Evolutionary conservation across 2,888 invertebrate species (phyloP), one percentile per base, ranked within the genome.

Genomic region (Pediacus dermestoides): DNA sequence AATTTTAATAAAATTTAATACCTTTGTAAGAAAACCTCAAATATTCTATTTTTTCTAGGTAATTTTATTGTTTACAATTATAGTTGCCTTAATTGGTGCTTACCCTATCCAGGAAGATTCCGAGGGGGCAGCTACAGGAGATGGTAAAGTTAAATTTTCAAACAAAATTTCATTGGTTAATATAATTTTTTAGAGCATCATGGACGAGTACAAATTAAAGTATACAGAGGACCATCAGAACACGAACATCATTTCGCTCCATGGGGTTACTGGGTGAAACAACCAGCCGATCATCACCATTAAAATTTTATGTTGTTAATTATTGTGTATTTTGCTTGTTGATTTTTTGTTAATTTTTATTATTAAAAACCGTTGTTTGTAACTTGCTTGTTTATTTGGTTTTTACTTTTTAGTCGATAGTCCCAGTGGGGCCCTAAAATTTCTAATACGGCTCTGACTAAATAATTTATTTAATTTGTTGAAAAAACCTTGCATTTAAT

Each of bases 211-310:
- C 83, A 83, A 68, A 82, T 85, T 46, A 85, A 84, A 66, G 83
- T 84, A 23, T 85, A 82, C 67, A 67, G 85, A 46, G 84, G 84
- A 0, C 83, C 84, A 0, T 76, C 80, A 1, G 78, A 78, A 51
- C 71, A 77, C 46, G 78, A 76, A 16, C 63, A 68, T 16, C 73
- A 77, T 13, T 80, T 78, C 55, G 82, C 83, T 2, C 81, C 82
- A 0, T 82, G 82, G 78, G 83, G 83, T 2, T 83, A 78, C 62
- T 83, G 82, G 82, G 79, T 81, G 16, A 82, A 81, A 49, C 82
- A 82, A 55, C 82, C 82, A 2, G 77, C 80, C 0, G 81, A 81
- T 51, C 77, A 79, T 34, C 65, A 68, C 44, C 60, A 67, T 33
- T 26, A 39, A n/a, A n/a, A n/a, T n/a, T n/a, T n/a, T n/a, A n/a